Evolutionary conservation across 1,140 invertebrate genomes (phyloP).

Genomic region (Cyclina sinensis): DNA sequence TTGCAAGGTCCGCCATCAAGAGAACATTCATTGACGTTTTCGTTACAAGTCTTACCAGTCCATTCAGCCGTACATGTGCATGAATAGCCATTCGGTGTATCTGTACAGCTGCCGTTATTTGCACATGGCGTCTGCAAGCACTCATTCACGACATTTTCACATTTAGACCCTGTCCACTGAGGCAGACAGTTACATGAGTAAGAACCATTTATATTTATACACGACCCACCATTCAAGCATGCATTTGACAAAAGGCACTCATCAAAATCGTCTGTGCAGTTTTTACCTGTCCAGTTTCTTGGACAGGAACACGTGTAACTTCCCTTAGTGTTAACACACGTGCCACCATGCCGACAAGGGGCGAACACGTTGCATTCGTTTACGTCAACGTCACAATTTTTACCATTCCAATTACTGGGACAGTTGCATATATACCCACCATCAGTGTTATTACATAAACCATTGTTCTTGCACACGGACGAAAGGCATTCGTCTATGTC

Average conservation of each 20-base stretch:
- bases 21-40: slow-evolving; percentile 70
- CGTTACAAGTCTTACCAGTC: slow-evolving; percentile 41
- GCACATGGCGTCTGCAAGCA: slow-evolving; percentile 32
- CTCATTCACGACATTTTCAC: slow-evolving; percentile 65
- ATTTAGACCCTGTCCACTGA: slow-evolving; percentile 42
- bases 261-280: slow-evolving; percentile 41
- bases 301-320: slow-evolving; percentile 42
- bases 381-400: slow-evolving; percentile 49
- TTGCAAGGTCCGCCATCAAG: slow-evolving; percentile 87
- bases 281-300: slow-evolving; percentile 26
- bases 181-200: background rate
- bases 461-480: background rate
- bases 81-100: background rate
- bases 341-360: background rate
- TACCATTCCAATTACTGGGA: slow-evolving; percentile 35
- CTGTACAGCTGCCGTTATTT: slow-evolving; percentile 2
- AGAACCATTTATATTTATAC: background rate
- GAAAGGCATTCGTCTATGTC: slow-evolving; percentile 63
- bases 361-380: slow-evolving; percentile 65
- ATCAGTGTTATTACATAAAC: slow-evolving; percentile 47
- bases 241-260: slow-evolving; percentile 7
- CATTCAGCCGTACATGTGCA: slow-evolving; percentile 35
- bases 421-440: slow-evolving; percentile 67
- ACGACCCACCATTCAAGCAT: background rate
- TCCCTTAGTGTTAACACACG: background rate